Base-by-base conservation (phyloP, 1,140 invertebrate species). In the Formica exsecta region DNA sequence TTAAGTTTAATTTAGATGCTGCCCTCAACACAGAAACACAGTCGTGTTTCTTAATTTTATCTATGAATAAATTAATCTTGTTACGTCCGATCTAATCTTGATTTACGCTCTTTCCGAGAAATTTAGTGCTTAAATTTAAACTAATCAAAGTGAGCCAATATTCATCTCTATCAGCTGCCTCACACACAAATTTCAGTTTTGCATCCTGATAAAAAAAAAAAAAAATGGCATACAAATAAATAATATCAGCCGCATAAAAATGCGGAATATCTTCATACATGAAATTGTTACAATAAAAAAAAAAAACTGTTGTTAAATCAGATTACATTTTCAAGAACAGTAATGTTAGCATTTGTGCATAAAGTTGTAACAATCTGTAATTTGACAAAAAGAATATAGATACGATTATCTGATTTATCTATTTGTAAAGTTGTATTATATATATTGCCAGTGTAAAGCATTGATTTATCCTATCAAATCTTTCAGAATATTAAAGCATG, bases 51-150 rank as follows among this genome's bases (percentile, higher is more conserved):
- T 87, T 90, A 88, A 91, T 90, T 86, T 86, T 81, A 88, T 90
- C 88, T 64, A 90, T 90, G 81, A 88, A 91, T 91, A 90, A 88
- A 90, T 91, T 90, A 91, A 2, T 66, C 62, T 71, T 16, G 32
- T 41, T 51, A 19, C 16, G 51, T 54, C 16, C 51, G 19, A 51
- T 79, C 48, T 74, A 76, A 83, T 89, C 81, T 86, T 90, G 85
- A 90, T 87, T 87, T 86, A 73, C 57, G 22, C 3, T 44, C 22
- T 25, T 22, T 44, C 29, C 13, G 44, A 8, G n/a, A 80, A 59
- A 59, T 70, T 41, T 83, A 32, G 48, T n/a, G 57, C 73, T 51
- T 51, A 51, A 85, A 83, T 87, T 89, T 86, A 83, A 87, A 89
- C 86, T 87, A 86, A 86, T 83, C 59, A 59, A 81, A 86, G 6